These are phyloP conservation scores for Ernsta delagoae DNA, from an alignment of 2,888 invertebrate genomes.

Conservation along the genomic window DNA sequence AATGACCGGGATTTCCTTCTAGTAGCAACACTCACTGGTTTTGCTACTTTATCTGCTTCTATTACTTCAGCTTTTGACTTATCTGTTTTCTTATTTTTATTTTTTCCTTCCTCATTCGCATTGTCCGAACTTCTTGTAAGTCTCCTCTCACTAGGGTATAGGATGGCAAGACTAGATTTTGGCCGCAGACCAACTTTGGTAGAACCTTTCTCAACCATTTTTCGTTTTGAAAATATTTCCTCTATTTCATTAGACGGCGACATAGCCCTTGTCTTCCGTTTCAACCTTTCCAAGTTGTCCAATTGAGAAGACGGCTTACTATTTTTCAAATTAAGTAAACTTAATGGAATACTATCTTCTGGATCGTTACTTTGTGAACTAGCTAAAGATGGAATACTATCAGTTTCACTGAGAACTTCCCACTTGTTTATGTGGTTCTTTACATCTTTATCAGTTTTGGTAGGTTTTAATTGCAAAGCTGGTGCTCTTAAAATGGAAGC, in stretches of 20 bases:
- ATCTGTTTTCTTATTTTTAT: slow-evolving; percentile 60
- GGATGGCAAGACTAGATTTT: slow-evolving; percentile 75
- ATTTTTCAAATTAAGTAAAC: slow-evolving; percentile 74
- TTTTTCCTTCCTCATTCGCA: slow-evolving; percentile 61
- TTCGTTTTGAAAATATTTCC: slow-evolving; percentile 78
- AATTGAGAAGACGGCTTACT: slow-evolving; percentile 62
- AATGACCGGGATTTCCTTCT: slow-evolving; percentile 77
- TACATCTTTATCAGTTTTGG: slow-evolving; percentile 69
- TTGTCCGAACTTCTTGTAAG: slow-evolving; percentile 74
- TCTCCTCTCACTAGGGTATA: slow-evolving; percentile 73
- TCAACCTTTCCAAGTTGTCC: slow-evolving; percentile 74
- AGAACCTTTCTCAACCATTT: slow-evolving; percentile 62
- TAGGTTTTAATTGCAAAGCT: slow-evolving; percentile 72
- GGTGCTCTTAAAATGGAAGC: slow-evolving; percentile 75
- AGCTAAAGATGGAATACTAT: slow-evolving; percentile 82
- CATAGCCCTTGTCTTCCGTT: slow-evolving; percentile 83
- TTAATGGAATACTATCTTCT: slow-evolving; percentile 85
- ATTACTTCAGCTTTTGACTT: slow-evolving; percentile 49
- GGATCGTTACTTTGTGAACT: slow-evolving; percentile 80
- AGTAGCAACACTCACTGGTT: slow-evolving; percentile 60
- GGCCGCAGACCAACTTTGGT: slow-evolving; percentile 68
- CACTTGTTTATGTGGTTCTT: slow-evolving; percentile 80
- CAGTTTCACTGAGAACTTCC: slow-evolving; percentile 86
- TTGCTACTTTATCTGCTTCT: slow-evolving; percentile 54
- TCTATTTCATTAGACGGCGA: slow-evolving; percentile 86